Evolutionary conservation across 92 coral and sea anemone species (phyloP).

Genomic region (Nematostella vectensis): DNA sequence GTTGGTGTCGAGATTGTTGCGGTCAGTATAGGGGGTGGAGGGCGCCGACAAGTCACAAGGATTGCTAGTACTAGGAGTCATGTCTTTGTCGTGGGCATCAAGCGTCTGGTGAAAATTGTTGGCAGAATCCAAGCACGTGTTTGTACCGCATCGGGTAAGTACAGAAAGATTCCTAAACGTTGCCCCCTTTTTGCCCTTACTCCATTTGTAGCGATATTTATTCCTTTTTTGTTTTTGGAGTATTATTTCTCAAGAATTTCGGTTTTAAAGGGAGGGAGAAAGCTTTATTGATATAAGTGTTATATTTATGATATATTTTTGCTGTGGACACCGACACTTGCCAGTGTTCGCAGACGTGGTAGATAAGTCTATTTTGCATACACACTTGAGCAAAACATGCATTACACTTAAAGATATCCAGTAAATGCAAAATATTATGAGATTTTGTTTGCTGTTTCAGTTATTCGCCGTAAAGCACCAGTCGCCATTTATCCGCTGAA

Average conservation of each 20-base stretch:
- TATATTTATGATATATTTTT: no score
- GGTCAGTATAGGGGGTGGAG: conserved; percentile 15
- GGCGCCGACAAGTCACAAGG: not conserved
- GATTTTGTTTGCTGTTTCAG: conserved; percentile 15
- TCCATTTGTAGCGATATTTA: no score
- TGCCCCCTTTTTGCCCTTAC: not conserved
- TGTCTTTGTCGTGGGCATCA: conserved; percentile 12
- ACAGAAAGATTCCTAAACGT: not conserved
- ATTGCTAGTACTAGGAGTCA: conserved; percentile 8
- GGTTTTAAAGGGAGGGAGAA: no score
- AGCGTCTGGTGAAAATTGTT: not conserved
- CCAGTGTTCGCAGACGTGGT: no score
- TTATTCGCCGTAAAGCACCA: conserved; percentile 23
- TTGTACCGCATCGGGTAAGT: conserved; percentile 1
- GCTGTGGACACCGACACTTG: no score
- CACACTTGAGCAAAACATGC: no score
- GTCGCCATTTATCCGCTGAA: conserved; percentile 41
- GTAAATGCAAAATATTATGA: no score
- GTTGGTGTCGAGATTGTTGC: conserved; percentile 31
- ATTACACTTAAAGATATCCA: no score
- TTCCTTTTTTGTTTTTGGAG: no score
- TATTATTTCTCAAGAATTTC: no score
- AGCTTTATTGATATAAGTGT: no score
- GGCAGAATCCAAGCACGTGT: not conserved
- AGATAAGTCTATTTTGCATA: no score